Conservation (phyloP, 2,113 vertebrate species). For the Cinclus mexicanus region DNA sequence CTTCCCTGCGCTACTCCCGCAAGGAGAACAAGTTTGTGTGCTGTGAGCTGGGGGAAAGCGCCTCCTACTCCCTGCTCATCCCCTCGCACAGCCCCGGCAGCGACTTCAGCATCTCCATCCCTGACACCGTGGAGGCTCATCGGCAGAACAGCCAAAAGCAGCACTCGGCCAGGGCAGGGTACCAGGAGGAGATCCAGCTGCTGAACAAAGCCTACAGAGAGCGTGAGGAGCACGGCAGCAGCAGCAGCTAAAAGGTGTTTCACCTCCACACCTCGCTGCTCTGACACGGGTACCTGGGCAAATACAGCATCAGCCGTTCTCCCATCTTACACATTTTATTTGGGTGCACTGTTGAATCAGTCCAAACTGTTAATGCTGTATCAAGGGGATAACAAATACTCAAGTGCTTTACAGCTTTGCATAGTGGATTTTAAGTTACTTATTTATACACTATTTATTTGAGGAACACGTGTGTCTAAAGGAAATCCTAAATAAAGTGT, state of each 20-base stretch:
- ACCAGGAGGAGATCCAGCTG: constrained; percentile 94
- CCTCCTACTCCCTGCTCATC: constrained; percentile 94
- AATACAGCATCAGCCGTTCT: background rate
- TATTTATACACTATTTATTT: background rate
- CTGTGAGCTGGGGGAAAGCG: constrained; percentile 91
- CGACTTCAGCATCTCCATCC: constrained; percentile 94
- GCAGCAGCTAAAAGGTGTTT: background rate
- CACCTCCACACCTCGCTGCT: background rate
- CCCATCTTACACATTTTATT: background rate
- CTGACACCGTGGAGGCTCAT: constrained; percentile 95
- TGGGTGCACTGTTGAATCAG: background rate
- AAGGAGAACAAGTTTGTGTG: constrained; percentile 96
- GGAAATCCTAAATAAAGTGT: background rate
- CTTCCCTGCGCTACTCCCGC: constrained; percentile 91
- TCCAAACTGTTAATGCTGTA: background rate
- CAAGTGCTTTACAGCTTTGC: constrained; percentile 39
- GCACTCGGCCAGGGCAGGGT: constrained; percentile 79
- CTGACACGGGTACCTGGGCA: background rate
- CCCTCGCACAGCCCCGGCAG: constrained; percentile 83
- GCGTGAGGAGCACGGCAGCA: constrained; percentile 68
- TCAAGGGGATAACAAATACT: background rate
- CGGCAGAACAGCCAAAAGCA: constrained; percentile 88
- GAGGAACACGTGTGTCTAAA: background rate
- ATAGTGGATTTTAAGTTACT: constrained; percentile 23
- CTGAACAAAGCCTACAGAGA: constrained; percentile 90